Evolutionary conservation across 2,113 vertebrate species (phyloP).

Genomic region (Pluvianellus socialis): DNA sequence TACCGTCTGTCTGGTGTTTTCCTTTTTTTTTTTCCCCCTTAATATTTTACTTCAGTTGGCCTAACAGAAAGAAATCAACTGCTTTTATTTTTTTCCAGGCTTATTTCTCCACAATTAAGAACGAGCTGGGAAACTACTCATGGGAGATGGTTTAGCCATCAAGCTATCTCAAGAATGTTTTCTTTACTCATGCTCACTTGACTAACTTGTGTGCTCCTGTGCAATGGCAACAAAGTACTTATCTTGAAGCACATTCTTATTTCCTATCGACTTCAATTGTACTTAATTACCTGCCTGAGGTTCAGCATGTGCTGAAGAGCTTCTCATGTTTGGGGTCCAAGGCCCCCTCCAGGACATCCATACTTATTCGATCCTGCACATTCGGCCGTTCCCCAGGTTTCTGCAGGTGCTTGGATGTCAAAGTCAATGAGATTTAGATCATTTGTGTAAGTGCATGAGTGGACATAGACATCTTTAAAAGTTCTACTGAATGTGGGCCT

Average conservation of each 20-base stretch:
- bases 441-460: background rate
- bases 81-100: background rate
- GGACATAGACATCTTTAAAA: background rate
- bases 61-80: background rate
- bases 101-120: background rate
- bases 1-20: background rate
- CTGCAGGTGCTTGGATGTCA: background rate
- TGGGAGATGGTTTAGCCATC: background rate
- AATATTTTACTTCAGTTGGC: background rate
- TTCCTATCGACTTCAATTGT: background rate
- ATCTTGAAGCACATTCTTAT: background rate
- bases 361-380: background rate
- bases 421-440: background rate
- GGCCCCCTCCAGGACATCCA: background rate
- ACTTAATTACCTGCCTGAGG: background rate
- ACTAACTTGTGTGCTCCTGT: background rate
- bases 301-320: background rate
- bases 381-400: background rate
- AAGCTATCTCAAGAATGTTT: background rate
- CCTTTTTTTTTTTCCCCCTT: background rate
- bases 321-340: background rate
- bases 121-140: background rate
- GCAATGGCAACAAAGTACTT: background rate
- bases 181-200: background rate
- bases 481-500: background rate